Evolutionary conservation across 2,797 vertebrate species (phyloP).

Genomic region (Pelochelys cantorii): DNA sequence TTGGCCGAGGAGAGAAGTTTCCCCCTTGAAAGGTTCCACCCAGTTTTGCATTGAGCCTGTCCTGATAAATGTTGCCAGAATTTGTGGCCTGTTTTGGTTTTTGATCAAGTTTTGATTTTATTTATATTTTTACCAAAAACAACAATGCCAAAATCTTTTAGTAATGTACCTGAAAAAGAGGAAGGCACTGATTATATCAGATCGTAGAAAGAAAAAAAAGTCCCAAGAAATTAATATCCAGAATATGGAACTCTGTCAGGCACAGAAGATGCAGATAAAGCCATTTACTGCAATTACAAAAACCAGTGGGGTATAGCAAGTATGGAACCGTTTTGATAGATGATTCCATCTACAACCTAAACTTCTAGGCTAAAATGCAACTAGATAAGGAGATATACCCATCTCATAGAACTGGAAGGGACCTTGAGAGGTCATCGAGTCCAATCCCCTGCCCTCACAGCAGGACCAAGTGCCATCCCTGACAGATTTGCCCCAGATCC

Average conservation of each 20-base stretch:
- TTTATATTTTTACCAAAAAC: background rate
- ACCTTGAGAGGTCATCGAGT: no score
- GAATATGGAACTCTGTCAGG: background rate
- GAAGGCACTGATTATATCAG: background rate
- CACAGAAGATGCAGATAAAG: background rate
- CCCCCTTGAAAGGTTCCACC: background rate
- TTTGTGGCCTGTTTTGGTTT: background rate
- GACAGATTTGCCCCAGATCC: no score
- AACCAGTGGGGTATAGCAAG: background rate
- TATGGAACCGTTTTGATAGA: background rate
- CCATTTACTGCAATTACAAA: background rate
- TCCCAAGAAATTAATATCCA: background rate
- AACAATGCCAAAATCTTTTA: background rate
- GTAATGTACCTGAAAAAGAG: background rate
- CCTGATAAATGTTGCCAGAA: background rate
- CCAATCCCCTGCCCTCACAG: no score
- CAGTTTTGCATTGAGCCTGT: background rate
- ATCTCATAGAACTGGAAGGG: no score
- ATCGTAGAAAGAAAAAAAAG: background rate
- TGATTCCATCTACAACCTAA: background rate
- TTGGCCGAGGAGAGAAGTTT: background rate
- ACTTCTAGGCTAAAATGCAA: background rate
- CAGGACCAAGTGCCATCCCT: no score
- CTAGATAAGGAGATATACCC: no score
- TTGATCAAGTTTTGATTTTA: background rate